Percentiles rank a stretch among this genome's conserved stretches.
Evolutionary conservation across 2,888 invertebrate genomes (phyloP).

Genomic region (Metallyticus violacea): DNA sequence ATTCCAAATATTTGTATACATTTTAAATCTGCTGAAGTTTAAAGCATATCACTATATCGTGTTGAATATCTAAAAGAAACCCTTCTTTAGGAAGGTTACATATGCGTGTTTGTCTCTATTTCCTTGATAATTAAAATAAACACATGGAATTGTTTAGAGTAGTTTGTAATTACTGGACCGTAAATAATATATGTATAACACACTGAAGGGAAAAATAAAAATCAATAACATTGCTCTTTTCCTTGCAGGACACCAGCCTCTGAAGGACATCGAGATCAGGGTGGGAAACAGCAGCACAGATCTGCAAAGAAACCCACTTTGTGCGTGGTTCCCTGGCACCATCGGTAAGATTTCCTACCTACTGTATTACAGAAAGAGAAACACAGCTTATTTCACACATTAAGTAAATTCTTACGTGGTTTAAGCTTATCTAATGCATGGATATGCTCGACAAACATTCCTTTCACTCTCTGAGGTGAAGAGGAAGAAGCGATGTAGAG

Average conservation of each 20-base stretch:
- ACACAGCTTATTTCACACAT: not conserved
- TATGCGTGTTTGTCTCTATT: too few species aligned
- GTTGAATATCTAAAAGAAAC: too few species aligned
- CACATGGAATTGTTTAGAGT: not conserved
- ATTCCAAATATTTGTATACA: too few species aligned
- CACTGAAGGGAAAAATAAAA: constrained; percentile 19
- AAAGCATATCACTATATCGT: too few species aligned
- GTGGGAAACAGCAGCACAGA: constrained; percentile 90
- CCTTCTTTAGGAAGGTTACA: too few species aligned
- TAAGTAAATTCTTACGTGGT: not conserved
- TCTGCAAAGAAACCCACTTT: constrained; percentile 82
- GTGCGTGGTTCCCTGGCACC: constrained; percentile 92
- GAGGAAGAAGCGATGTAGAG: not conserved
- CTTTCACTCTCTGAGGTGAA: not conserved
- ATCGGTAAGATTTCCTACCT: constrained; percentile 57
- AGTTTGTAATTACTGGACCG: not conserved
- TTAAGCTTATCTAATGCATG: not conserved
- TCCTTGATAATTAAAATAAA: not conserved
- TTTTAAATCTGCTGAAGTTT: too few species aligned
- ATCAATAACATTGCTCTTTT: not conserved
- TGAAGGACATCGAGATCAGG: constrained; percentile 84
- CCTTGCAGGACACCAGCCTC: constrained; percentile 72
- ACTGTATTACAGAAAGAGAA: not conserved
- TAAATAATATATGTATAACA: not conserved
- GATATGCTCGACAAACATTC: not conserved